Conservation (phyloP, 2,888 invertebrate genomes). For the Dastarcus helophoroides region DNA sequence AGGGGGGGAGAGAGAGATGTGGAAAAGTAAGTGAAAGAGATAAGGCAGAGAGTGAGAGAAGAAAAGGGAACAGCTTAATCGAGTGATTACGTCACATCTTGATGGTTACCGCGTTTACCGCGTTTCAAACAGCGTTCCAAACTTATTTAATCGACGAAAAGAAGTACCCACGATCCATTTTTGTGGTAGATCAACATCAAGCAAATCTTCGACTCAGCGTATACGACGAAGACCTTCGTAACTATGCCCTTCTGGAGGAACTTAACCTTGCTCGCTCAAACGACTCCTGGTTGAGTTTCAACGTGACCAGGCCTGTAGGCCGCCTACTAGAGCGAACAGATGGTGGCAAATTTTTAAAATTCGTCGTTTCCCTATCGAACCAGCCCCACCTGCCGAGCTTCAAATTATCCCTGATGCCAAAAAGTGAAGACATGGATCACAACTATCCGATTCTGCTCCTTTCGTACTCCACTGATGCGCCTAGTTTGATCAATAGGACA, state of each 20-base stretch:
- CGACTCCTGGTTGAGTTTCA: conserved; percentile 34
- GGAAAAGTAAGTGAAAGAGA: too few relatives aligned
- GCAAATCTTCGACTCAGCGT: too few relatives aligned
- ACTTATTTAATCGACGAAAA: too few relatives aligned
- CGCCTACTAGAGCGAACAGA: conserved; percentile 17
- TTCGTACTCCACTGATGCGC: conserved; percentile 25
- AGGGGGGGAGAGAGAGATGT: too few relatives aligned
- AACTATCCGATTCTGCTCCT: conserved; percentile 34
- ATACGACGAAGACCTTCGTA: conserved; percentile 23
- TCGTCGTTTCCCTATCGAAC: conserved; percentile 15
- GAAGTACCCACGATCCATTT: too few relatives aligned
- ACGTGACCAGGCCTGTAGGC: conserved; percentile 27
- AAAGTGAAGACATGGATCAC: conserved; percentile 27
- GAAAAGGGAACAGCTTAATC: too few relatives aligned
- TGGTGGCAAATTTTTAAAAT: conserved; percentile 24
- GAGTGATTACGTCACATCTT: too few relatives aligned
- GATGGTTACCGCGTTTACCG: too few relatives aligned
- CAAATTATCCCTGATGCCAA: conserved; percentile 31
- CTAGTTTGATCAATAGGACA: conserved; percentile 8
- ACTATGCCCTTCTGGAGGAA: conserved; percentile 22
- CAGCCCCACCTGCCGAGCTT: conserved; percentile 14
- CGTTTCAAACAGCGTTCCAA: too few relatives aligned
- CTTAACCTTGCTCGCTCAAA: conserved; percentile 27
- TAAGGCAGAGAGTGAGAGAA: too few relatives aligned
- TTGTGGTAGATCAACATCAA: too few relatives aligned